Evolutionary conservation across 2,888 invertebrate genomes (phyloP).

Genomic region (Philaethria dido): DNA sequence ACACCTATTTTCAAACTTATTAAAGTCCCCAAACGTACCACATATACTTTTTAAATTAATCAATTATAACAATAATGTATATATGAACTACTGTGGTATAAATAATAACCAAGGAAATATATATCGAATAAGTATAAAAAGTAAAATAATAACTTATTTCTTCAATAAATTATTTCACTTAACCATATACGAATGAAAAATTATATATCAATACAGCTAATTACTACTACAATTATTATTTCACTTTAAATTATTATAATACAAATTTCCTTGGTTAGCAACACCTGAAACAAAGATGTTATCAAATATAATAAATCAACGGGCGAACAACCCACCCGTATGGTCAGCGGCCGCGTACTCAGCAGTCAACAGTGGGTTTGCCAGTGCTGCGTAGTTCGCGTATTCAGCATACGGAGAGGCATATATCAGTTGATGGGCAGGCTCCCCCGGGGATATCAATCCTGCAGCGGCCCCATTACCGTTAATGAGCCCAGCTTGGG

Average conservation of each 20-base stretch:
- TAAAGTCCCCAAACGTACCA: background rate
- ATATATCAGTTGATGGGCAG: conserved; percentile 94
- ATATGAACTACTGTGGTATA: background rate
- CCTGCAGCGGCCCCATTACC: conserved; percentile 73
- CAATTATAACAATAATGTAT: background rate
- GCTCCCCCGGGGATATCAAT: conserved; percentile 83
- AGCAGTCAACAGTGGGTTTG: conserved; percentile 90
- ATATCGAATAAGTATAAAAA: background rate
- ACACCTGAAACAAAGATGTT: conserved; percentile 46
- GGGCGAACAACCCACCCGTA: conserved; percentile 94
- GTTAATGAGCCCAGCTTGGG: conserved; percentile 87
- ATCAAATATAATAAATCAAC: conserved; percentile 69
- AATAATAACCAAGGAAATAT: background rate
- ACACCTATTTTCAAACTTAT: conserved; percentile 40
- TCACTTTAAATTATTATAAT: background rate
- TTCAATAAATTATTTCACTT: too few species aligned
- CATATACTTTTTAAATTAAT: background rate
- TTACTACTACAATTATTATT: background rate
- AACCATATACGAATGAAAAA: background rate
- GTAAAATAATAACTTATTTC: background rate
- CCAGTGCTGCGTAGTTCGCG: conserved; percentile 94
- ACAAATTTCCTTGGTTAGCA: background rate
- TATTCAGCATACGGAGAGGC: conserved; percentile 93
- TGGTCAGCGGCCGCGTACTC: conserved; percentile 94
- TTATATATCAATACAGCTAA: background rate